These are phyloP conservation scores for Callionymus lyra DNA, from an alignment of 2,113 vertebrate genomes.

Conservation along the genomic window DNA sequence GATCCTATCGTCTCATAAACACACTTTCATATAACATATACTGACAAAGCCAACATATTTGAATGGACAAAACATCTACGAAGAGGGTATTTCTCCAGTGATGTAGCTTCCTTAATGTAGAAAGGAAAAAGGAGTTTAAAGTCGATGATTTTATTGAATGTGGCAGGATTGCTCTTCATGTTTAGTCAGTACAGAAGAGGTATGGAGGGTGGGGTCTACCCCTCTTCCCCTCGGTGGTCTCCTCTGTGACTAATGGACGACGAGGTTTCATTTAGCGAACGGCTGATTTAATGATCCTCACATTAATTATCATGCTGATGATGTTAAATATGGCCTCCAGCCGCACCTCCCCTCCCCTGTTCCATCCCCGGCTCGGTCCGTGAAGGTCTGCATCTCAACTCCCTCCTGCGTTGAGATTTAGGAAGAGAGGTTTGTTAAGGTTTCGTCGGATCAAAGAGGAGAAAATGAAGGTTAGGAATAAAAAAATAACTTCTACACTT, in stretches of 20 bases:
- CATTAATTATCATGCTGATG: slow-evolving; percentile 99
- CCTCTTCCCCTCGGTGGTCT: slow-evolving; percentile 89
- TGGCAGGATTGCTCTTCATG: too few species aligned
- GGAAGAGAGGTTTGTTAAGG: too few species aligned
- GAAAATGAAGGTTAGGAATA: slow-evolving; percentile 2
- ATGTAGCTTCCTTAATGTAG: too few species aligned
- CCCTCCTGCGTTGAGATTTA: background rate
- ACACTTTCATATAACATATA: too few species aligned
- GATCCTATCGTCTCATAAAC: too few species aligned
- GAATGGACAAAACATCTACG: too few species aligned
- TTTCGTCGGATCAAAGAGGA: too few species aligned
- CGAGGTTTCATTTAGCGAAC: slow-evolving; percentile 99
- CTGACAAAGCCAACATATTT: too few species aligned
- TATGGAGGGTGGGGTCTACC: slow-evolving; percentile 31
- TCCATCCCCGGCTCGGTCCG: slow-evolving; percentile 62
- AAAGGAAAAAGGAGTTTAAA: background rate
- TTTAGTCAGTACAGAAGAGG: background rate
- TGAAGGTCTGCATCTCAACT: slow-evolving; percentile 87
- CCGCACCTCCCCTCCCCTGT: slow-evolving; percentile 83
- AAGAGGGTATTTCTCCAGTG: too few species aligned
- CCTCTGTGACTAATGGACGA: slow-evolving; percentile 99
- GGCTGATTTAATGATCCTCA: slow-evolving; percentile 99
- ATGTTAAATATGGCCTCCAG: slow-evolving; percentile 99
- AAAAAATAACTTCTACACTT: background rate
- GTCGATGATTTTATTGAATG: too few species aligned